Percentiles rank a stretch among this genome's conserved stretches.
These are phyloP conservation scores for Craniophora ligustri DNA, from an alignment of 2,888 invertebrate species.

Conservation along the genomic window DNA sequence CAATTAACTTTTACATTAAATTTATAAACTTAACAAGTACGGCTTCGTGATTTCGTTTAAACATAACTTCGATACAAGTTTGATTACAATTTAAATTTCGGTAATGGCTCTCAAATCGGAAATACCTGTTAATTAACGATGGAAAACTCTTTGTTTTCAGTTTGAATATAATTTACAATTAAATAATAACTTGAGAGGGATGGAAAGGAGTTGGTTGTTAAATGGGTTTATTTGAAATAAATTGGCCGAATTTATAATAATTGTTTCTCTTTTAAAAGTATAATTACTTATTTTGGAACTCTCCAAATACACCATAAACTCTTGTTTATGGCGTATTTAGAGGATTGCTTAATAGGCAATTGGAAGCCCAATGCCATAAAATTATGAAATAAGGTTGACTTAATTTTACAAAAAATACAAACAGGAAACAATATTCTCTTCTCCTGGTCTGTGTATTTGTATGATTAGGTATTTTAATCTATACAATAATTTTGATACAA, in stretches of 20 bases:
- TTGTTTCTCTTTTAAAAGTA: conserved; percentile 4
- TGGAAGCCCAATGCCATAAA: too few species aligned
- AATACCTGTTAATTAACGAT: conserved; percentile 57
- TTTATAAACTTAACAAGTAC: conserved; percentile 35
- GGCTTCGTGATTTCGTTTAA: conserved; percentile 18
- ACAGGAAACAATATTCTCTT: too few species aligned
- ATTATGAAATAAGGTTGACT: too few species aligned
- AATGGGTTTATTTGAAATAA: conserved; percentile 44
- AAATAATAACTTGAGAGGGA: conserved; percentile 45
- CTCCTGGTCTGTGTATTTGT: too few species aligned
- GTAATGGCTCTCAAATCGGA: conserved; percentile 48
- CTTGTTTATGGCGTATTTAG: too few species aligned
- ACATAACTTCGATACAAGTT: conserved; percentile 44
- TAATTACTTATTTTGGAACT: background rate
- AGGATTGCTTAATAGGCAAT: too few species aligned
- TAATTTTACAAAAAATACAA: too few species aligned
- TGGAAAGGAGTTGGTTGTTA: conserved; percentile 25
- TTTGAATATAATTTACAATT: conserved; percentile 46
- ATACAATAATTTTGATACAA: too few species aligned
- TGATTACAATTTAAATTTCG: conserved; percentile 48
- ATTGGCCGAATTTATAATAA: conserved; percentile 18
- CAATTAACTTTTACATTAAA: conserved; percentile 30
- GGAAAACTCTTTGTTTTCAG: conserved; percentile 39
- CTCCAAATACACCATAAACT: background rate
- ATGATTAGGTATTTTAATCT: too few species aligned